Conservation (phyloP, 2,797 vertebrate species). For the Percopsis omiscomaycus region DNA sequence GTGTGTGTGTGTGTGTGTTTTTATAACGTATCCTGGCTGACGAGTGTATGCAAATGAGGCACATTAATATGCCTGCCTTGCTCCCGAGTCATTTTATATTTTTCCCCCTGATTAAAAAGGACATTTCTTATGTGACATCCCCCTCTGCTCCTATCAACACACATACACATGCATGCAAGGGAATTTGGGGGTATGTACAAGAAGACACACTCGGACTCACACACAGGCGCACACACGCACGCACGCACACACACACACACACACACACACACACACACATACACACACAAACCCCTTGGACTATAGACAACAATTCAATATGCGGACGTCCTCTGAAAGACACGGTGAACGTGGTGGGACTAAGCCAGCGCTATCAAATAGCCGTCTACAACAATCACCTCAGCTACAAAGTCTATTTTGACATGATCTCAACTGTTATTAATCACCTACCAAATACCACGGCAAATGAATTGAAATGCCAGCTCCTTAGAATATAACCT, state of each 20-base stretch:
- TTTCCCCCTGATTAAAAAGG: constrained; percentile 83
- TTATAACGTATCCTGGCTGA: constrained; percentile 80
- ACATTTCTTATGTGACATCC: constrained; percentile 83
- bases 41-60: constrained; percentile 82
- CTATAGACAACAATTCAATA: constrained; percentile 70
- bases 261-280: constrained; percentile 24
- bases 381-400: constrained; percentile 62
- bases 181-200: constrained; percentile 60
- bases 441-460: not conserved
- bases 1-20: constrained; percentile 38
- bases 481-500: not conserved
- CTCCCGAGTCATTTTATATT: constrained; percentile 83
- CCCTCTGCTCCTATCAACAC: constrained; percentile 68
- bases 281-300: constrained; percentile 50
- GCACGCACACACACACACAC: constrained; percentile 33
- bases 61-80: constrained; percentile 83
- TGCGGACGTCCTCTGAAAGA: constrained; percentile 71
- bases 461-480: constrained; percentile 13
- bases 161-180: constrained; percentile 56
- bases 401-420: constrained; percentile 53
- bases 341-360: constrained; percentile 53
- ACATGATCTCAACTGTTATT: constrained; percentile 24
- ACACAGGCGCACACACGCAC: constrained; percentile 24
- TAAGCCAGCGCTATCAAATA: constrained; percentile 57
- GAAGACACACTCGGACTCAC: constrained; percentile 26